Base-by-base conservation (phyloP, 2,113 vertebrate species). In the Macroglossus sobrinus region DNA sequence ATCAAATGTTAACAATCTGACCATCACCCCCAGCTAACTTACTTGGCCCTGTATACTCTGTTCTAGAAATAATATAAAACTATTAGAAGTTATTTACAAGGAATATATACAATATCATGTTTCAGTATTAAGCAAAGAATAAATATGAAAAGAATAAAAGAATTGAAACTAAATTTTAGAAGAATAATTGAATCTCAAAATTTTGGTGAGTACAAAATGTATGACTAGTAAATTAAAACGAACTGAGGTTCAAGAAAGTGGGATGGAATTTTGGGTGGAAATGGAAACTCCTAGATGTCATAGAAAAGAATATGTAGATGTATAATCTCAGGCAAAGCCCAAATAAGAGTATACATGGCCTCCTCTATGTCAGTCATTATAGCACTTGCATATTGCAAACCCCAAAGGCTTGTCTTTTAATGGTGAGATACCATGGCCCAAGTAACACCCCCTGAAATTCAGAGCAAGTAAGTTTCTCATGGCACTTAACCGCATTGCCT, bases 391-490 rank as follows among this genome's bases (percentile, higher is more conserved):
- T 57, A 61, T 61, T 95, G 71, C 85, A 97, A 93, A 96, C 92
- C 93, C 89, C 16, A 16, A 90, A 4, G 5, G 40, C 76, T 81
- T 95, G 76, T n/a, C 30, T 86, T 82, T 63, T 80, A 55, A 59
- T 68, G 57, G 45, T 94, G 47, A 47, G 89, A 72, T 66, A 40
- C 92, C 80, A 35, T 45, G 84, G 89, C 97, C 96, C 68, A 3
- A 16, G 0, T 30, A 6, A 33, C 74, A 68, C 92, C 89, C 96
- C 64, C 74, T 74, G 28, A 33, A 93, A 97, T 96, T 98, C 96
- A 97, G 95, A 98, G 97, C 86, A 95, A 97, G 66, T 63, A 64
- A 7, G 57, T 87, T 97, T 88, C 94, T 97, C 28, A 5, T 97
- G 79, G 89, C 82, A n/a, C 66, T 92, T 87, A 88, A 86, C 61